phyloP scores from a whole-genome alignment of 2,888 invertebrate genomes.

The Andrena dorsata region DNA sequence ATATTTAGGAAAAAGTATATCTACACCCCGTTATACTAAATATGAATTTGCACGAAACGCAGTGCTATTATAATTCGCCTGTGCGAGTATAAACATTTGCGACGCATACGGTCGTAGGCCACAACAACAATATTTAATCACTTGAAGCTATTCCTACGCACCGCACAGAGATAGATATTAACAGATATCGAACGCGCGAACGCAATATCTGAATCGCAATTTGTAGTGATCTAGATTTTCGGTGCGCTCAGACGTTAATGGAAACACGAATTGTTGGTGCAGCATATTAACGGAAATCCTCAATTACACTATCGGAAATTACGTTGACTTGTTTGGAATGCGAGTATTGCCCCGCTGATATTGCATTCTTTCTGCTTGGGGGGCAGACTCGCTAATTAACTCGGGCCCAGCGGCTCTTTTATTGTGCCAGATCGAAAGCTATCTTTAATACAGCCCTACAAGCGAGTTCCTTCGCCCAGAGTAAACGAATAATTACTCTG shows the following conservation, averaged over 20 bases:
- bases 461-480: not conserved
- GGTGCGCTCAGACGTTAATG: conserved; percentile 32
- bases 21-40: too few relatives aligned
- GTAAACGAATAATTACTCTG: conserved; percentile 20
- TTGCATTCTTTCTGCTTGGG: not conserved
- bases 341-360: conserved; percentile 14
- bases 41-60: not conserved
- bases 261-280: conserved; percentile 27
- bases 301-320: conserved; percentile 44
- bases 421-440: not conserved
- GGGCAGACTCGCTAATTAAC: not conserved
- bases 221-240: conserved; percentile 21
- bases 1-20: too few relatives aligned
- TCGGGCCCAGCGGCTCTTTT: not conserved
- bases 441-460: not conserved
- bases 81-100: not conserved
- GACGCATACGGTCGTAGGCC: not conserved
- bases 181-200: conserved; percentile 7
- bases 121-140: not conserved
- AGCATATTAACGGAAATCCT: conserved; percentile 35
- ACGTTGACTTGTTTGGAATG: conserved; percentile 27
- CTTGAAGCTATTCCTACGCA: not conserved
- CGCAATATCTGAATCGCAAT: conserved; percentile 30
- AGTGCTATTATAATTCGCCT: not conserved
- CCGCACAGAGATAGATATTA: not conserved